phyloP scores from a whole-genome alignment of 2,113 vertebrate genomes.

The Lasiurus cinereus region DNA sequence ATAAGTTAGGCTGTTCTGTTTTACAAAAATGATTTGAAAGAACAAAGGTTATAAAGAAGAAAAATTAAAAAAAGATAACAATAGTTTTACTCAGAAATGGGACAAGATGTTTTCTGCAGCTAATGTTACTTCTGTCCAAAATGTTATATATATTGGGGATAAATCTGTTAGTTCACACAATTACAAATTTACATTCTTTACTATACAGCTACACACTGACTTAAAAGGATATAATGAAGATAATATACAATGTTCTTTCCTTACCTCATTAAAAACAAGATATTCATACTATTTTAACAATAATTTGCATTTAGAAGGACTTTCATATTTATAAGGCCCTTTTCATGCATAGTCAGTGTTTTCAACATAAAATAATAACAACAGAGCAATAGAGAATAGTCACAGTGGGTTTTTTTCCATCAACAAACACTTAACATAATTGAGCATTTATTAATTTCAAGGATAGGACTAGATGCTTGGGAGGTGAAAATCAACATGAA shows the following conservation, averaged over 20 bases:
- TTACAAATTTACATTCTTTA: conserved; percentile 28
- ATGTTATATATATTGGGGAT: background rate
- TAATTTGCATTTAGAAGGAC: conserved; percentile 13
- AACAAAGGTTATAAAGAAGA: background rate
- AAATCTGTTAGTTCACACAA: conserved; percentile 18
- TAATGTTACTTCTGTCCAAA: background rate
- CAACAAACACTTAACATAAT: background rate
- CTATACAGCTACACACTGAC: background rate
- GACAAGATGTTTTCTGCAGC: background rate
- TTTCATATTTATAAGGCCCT: background rate
- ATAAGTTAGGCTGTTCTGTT: background rate
- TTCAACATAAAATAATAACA: conserved; percentile 1
- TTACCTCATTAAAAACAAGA: conserved; percentile 12
- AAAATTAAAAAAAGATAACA: conserved; percentile 36
- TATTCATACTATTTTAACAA: background rate
- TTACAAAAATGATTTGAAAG: conserved; percentile 25
- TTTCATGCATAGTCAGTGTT: background rate
- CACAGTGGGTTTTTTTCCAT: background rate
- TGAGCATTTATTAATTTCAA: background rate
- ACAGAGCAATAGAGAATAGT: background rate
- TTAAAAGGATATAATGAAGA: conserved; percentile 6
- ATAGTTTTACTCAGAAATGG: background rate
- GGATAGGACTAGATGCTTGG: too few relatives aligned
- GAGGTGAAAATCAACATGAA: background rate
- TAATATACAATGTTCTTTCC: background rate